Base-by-base conservation (phyloP, 37 sponge, comb jelly and placozoan species). In the Theonella swinhoei region DNA sequence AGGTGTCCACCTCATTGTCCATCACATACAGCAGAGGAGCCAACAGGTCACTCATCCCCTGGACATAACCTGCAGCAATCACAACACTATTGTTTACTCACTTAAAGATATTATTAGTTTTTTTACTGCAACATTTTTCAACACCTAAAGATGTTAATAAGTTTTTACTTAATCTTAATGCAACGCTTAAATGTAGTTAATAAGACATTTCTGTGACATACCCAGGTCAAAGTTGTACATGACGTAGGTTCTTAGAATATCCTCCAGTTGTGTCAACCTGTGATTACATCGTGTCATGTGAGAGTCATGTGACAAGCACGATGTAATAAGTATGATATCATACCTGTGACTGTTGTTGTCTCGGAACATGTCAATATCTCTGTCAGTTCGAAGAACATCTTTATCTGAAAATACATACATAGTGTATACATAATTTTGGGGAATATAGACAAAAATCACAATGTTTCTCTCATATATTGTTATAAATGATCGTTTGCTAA, bases 31-130 rank as follows among this genome's bases (percentile, higher is more conserved):
- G 82, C 24, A 98, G 68, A 29, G 97, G 95, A 64, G 99, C 96
- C 68, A 96, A 78, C 11, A 98, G 88, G 68, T 98, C 99, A 87
- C 99, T 98, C 99, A 98, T 98, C 0, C 99, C 99, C 47, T 98
- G 99, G 1, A 98, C 95, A 82, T 98, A 98, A 1, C 98, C 98
- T 98, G 54, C 11, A 47, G 54, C 7, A 14, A 47, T 67, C n/a
- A n/a, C n/a, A n/a, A n/a, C n/a, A n/a, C n/a, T n/a, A n/a, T n/a
- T n/a, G n/a, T n/a, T n/a, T n/a, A n/a, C n/a, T n/a, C n/a, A n/a
- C n/a, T n/a, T n/a, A n/a, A n/a, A n/a, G n/a, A n/a, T n/a, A n/a
- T n/a, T n/a, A n/a, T n/a, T n/a, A n/a, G n/a, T n/a, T n/a, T n/a
- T n/a, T n/a, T n/a, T n/a, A n/a, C n/a, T n/a, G n/a, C n/a, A n/a